Base-by-base conservation (phyloP, 2,888 invertebrate genomes). In the Gortyna flavago region DNA sequence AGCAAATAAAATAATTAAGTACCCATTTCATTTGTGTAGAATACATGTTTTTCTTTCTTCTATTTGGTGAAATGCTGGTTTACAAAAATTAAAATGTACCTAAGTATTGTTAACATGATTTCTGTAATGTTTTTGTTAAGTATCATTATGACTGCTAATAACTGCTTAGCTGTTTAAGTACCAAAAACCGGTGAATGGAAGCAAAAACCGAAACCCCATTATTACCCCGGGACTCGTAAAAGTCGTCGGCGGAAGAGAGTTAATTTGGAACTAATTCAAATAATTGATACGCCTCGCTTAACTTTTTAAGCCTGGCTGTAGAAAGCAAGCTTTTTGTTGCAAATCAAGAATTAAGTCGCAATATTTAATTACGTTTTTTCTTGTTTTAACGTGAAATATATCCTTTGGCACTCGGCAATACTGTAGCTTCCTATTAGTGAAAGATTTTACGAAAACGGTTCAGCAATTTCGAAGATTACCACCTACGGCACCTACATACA, bases 221-320 rank as follows among this genome's bases (percentile, higher is more conserved):
- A 79, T 72, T 67, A 72, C n/a, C 35, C 7, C 21, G 25, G 44
- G 11, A 32, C 54, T 79, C 79, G n/a, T 79, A 80, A 80, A 79
- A 62, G 21, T 67, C 38, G 61, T 67, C 62, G 73, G 73, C 67
- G 80, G 66, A 73, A 67, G 61, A 54, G 54, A 67, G 67, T 62
- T 79, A 62, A 62, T 54, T 62, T 41, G 72, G 73, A 79, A 79
- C 73, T 57, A 79, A 79, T 79, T 79, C 18, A 67, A 61, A 79
- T 66, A 79, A 79, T 66, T 67, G n/a, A 72, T 62, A 67, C 32
- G 16, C 11, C 21, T 57, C 54, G n/a, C 5, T 54, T 16, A 54
- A 25, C 29, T 44, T 41, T 44, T 57, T n/a, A 25, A 44, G 35
- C 1, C 21, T 35, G 48, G 4, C 25, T 35, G 13, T 48, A 7